A percentile compares a stretch with the other conserved stretches of the same genome.
Conservation (phyloP, 1,140 invertebrate species). For the Drosophila oshimai region DNA sequence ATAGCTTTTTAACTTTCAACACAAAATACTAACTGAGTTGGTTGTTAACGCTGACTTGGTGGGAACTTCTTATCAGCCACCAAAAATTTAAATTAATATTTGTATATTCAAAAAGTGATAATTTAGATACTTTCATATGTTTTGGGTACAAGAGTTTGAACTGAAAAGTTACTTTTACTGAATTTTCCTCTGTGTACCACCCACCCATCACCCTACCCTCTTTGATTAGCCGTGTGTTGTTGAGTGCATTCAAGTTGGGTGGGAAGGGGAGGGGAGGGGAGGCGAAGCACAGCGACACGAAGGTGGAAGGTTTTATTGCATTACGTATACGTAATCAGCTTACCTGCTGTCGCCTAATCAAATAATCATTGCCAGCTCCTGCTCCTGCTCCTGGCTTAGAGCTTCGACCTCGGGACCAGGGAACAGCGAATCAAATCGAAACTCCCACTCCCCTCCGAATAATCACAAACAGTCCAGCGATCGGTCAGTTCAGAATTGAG, state of each 20-base stretch:
- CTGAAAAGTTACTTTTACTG: not conserved
- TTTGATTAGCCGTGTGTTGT: slow-evolving; percentile 37
- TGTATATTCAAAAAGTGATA: too few relatives aligned
- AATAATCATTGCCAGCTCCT: slow-evolving; percentile 46
- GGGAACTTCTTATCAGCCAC: too few relatives aligned
- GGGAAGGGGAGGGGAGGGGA: not conserved
- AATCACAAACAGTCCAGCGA: not conserved
- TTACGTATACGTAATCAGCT: slow-evolving; percentile 63
- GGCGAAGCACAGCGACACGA: not conserved
- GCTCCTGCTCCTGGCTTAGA: not conserved
- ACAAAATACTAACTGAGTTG: too few relatives aligned
- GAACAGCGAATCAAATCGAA: not conserved
- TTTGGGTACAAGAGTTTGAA: too few relatives aligned
- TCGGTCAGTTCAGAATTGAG: slow-evolving; percentile 13
- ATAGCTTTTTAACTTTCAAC: too few relatives aligned
- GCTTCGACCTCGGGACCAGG: not conserved
- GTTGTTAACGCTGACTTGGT: too few relatives aligned
- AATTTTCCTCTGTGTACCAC: not conserved
- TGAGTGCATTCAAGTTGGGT: slow-evolving; percentile 24
- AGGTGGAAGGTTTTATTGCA: slow-evolving; percentile 19
- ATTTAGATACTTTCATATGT: too few relatives aligned
- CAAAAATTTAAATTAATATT: too few relatives aligned
- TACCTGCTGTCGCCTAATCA: slow-evolving; percentile 56
- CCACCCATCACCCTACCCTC: not conserved
- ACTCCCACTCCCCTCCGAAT: not conserved